These are phyloP conservation scores for Tetrapedia diversipes DNA, from an alignment of 2,888 invertebrate genomes.

Conservation along the genomic window DNA sequence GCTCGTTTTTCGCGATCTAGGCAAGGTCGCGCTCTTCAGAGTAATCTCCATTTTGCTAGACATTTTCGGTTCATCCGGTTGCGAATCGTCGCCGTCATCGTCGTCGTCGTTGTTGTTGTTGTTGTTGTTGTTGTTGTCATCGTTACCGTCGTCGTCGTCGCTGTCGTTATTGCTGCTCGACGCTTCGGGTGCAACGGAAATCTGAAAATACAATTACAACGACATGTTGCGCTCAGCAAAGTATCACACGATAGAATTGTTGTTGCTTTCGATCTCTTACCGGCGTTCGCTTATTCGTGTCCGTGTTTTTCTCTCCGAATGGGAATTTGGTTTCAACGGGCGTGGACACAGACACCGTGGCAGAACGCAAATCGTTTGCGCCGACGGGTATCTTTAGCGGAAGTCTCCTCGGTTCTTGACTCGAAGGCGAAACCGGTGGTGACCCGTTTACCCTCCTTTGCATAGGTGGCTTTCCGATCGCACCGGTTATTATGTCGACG, in stretches of 20 bases:
- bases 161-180: conserved; percentile 17
- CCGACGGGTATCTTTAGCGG: conserved; percentile 79
- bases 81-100: conserved; percentile 28
- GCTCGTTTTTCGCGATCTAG: conserved; percentile 86
- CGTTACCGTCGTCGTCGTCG: too few relatives aligned
- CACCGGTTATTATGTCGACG: conserved; percentile 79
- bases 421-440: conserved; percentile 78
- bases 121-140: conserved; percentile 21
- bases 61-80: conserved; percentile 81
- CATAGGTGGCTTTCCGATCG: conserved; percentile 76
- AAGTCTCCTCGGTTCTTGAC: conserved; percentile 77
- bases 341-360: conserved; percentile 81
- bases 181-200: background rate
- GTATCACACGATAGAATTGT: background rate
- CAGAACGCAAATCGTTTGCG: conserved; percentile 80
- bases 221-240: background rate
- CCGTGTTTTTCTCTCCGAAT: conserved; percentile 73
- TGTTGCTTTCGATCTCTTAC: conserved; percentile 65
- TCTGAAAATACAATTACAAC: background rate
- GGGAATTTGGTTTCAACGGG: conserved; percentile 78
- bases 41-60: conserved; percentile 87
- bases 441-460: conserved; percentile 74
- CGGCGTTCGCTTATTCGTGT: conserved; percentile 60
- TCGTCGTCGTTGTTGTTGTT: conserved; percentile 21
- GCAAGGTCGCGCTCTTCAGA: conserved; percentile 87